These are phyloP conservation scores for Ataeniobius toweri DNA, from an alignment of 2,797 vertebrate species.

Conservation along the genomic window DNA sequence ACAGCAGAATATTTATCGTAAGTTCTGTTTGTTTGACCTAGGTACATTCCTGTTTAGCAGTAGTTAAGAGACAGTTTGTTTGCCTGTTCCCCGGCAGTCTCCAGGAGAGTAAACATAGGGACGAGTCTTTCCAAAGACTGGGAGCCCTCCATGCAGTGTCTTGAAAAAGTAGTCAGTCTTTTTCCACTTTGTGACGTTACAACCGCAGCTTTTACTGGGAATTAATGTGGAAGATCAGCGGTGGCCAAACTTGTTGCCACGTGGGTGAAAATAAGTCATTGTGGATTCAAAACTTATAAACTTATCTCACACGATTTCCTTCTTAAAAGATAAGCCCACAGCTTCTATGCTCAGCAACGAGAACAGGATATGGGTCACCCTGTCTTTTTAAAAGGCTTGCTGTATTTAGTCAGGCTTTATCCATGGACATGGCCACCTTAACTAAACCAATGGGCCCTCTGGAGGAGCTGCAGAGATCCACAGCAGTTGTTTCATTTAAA, in stretches of 20 bases:
- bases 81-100: neutral
- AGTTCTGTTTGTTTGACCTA: constrained; percentile 24
- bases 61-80: neutral
- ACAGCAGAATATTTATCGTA: constrained; percentile 68
- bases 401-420: too few species aligned
- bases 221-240: neutral
- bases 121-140: neutral
- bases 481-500: too few species aligned
- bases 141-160: neutral
- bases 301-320: too few species aligned
- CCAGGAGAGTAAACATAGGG: neutral
- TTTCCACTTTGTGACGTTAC: neutral
- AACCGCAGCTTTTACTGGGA: neutral
- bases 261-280: neutral
- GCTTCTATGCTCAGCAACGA: too few species aligned
- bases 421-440: too few species aligned
- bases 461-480: too few species aligned
- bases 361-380: too few species aligned
- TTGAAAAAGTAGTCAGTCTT: neutral
- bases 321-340: too few species aligned
- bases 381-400: too few species aligned
- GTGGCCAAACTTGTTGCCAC: neutral
- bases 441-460: too few species aligned
- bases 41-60: neutral
- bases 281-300: too few species aligned